Percentiles rank a stretch among this genome's conserved stretches.
These are phyloP conservation scores for Lepisosteus osseus DNA, from an alignment of 2,113 vertebrate species.

Conservation along the genomic window DNA sequence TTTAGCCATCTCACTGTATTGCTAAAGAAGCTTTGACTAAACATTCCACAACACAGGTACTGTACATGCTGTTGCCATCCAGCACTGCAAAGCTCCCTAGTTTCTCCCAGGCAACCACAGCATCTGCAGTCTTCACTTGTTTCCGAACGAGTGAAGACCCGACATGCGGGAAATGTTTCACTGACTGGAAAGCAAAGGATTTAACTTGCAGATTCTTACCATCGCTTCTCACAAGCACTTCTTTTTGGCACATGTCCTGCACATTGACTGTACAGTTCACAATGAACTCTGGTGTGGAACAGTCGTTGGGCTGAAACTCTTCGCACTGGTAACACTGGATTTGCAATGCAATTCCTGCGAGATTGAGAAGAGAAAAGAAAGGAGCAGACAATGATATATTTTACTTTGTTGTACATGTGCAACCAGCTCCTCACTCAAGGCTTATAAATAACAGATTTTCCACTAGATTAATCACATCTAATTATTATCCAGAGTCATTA, in stretches of 20 bases:
- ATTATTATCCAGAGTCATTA: neutral
- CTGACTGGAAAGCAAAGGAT: too few species aligned
- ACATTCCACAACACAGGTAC: too few species aligned
- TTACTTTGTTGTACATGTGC: too few species aligned
- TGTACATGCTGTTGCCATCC: too few species aligned
- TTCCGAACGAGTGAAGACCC: too few species aligned
- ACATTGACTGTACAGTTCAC: constrained; percentile 98
- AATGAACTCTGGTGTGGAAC: constrained; percentile 89
- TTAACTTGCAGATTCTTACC: constrained; percentile 64
- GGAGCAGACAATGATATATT: too few species aligned
- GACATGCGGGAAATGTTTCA: too few species aligned
- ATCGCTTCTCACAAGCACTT: constrained; percentile 90
- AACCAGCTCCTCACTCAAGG: too few species aligned
- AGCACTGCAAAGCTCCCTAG: too few species aligned
- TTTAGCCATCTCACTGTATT: neutral
- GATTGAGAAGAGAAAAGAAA: constrained; percentile 10
- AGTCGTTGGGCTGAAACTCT: constrained; percentile 91
- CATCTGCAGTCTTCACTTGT: too few species aligned
- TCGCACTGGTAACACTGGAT: constrained; percentile 99
- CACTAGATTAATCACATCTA: constrained; percentile 3
- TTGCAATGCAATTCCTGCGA: constrained; percentile 76
- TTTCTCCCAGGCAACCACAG: too few species aligned
- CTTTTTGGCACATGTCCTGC: constrained; percentile 97
- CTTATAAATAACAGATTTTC: neutral
- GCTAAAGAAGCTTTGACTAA: too few species aligned